Evolutionary conservation across 1,140 invertebrate species (phyloP), one percentile per base, ranked within the genome.

Genomic region (Asbolus verrucosus): DNA sequence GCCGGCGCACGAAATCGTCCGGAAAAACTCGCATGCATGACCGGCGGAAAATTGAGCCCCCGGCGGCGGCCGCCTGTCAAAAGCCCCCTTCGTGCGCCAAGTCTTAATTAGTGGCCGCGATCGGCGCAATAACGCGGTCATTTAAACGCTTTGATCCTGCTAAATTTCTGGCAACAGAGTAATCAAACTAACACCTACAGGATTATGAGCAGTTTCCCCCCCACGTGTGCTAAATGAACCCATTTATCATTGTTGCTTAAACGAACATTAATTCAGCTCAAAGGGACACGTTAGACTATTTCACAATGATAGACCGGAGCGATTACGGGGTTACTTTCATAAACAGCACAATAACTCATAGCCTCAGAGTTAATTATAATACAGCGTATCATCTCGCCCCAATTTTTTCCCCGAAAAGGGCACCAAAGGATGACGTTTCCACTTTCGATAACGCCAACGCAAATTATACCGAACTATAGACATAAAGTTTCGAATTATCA

Each of bases 231-330:
- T 54, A 54, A 54, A 54, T 27, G 46, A 54, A 54, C 21, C 14
- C 46, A 54, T 54, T 54, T 54, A 54, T 54, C 46, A 54, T 21
- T 54, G 46, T 27, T 54, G 46, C n/a, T 30, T 54, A 54, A 54
- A 54, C 46, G 46, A 27, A 54, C 46, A 54, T 54, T 54, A 54
- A 54, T 54, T 27, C 46, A 54, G 14, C 46, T 54, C 46, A n/a
- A 27, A 54, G 21, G 19, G 27, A 21, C 24, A 54, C 24, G 24
- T 54, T 54, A 54, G 19, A 54, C 21, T 54, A 54, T 54, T 54
- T 54, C 21, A 14, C 18, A 54, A 14, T 27, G 46, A 54, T 54
- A 54, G 46, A 54, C 46, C 9, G 21, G 8, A 21, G 21, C 46
- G 21, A 27, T 54, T 54, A 54, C 8, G 21, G 19, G 21, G 18